Evolutionary conservation across 2,797 vertebrate species (phyloP).

Genomic region (Notolepis coatsorum): DNA sequence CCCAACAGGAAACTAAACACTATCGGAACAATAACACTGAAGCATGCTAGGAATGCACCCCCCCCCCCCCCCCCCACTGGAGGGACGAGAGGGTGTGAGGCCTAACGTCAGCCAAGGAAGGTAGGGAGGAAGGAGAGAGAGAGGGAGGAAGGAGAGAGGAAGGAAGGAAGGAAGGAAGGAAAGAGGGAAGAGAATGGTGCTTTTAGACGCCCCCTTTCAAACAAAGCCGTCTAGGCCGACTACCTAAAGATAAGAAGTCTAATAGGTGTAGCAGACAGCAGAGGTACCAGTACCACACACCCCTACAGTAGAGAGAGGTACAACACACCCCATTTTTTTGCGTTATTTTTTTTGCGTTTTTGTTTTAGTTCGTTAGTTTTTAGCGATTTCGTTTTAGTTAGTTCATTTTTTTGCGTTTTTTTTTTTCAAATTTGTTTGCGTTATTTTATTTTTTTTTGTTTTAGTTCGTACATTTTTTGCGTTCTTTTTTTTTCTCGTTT

Average conservation of each 20-base stretch:
- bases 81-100: constrained; percentile 19
- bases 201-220: neutral
- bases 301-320: no score
- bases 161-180: neutral
- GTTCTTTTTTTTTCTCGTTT: no score
- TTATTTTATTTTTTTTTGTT: no score
- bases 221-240: neutral
- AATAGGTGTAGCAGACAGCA: neutral
- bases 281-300: neutral
- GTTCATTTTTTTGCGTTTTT: no score
- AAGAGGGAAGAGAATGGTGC: neutral
- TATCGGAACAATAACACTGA: constrained; percentile 56
- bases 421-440: no score
- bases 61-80: constrained; percentile 63
- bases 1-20: no score
- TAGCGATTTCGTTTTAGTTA: no score
- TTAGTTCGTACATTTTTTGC: no score
- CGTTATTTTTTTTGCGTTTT: no score
- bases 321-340: no score
- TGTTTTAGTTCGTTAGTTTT: no score
- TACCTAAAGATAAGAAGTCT: constrained; percentile 19
- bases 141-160: constrained; percentile 2
- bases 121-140: constrained; percentile 18
- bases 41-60: constrained; percentile 61
- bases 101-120: constrained; percentile 43